phyloP scores from a whole-genome alignment of 2,113 vertebrate genomes.

The Clupea harengus region DNA sequence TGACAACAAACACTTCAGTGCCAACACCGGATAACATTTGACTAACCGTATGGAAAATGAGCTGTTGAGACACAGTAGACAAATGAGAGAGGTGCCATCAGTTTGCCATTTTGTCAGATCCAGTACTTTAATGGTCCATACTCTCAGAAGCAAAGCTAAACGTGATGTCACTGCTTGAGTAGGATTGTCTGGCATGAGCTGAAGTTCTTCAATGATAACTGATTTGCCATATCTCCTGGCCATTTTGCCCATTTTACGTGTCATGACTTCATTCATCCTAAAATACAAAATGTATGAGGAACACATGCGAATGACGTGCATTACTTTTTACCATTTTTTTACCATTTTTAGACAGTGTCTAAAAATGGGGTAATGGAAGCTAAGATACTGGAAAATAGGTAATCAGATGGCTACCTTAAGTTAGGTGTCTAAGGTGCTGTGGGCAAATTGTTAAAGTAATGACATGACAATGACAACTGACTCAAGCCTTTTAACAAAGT shows the following conservation, averaged over 20 bases:
- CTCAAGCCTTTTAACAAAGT: too few relatives aligned
- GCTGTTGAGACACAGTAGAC: conserved; percentile 31
- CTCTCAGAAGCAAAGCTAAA: conserved; percentile 30
- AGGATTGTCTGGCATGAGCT: conserved; percentile 10
- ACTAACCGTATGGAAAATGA: conserved; percentile 37
- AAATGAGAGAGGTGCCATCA: conserved; percentile 20
- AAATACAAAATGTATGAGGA: neutral
- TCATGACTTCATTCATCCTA: conserved; percentile 39
- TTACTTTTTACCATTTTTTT: too few relatives aligned
- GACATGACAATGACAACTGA: too few relatives aligned
- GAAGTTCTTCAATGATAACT: conserved; percentile 34
- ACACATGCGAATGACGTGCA: neutral
- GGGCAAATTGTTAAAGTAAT: too few relatives aligned
- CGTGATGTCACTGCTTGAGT: neutral
- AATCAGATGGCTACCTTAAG: too few relatives aligned
- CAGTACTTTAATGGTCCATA: conserved; percentile 37
- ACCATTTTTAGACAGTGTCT: too few relatives aligned
- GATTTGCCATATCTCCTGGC: neutral
- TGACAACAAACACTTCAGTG: neutral
- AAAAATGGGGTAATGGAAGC: too few relatives aligned
- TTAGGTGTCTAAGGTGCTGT: too few relatives aligned
- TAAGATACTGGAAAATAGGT: too few relatives aligned
- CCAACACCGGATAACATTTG: neutral
- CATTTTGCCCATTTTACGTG: conserved; percentile 24
- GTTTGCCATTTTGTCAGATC: conserved; percentile 27